Evolutionary conservation across 2,888 invertebrate species (phyloP).

Genomic region (Embidobia sp.): DNA sequence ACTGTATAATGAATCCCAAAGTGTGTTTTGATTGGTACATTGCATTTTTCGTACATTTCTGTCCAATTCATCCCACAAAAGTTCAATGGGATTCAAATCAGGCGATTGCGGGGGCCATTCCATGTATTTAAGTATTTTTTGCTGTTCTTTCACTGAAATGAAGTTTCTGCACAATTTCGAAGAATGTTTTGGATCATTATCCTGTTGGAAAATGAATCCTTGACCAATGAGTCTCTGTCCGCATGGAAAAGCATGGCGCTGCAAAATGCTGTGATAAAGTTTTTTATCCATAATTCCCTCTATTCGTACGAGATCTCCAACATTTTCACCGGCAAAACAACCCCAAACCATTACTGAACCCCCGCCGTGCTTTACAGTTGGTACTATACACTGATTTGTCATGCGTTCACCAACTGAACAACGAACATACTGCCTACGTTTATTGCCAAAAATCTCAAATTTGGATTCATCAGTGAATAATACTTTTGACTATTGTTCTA

Average conservation of each 20-base stretch:
- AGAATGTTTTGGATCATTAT: constrained; percentile 66
- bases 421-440: constrained; percentile 43
- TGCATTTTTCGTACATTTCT: constrained; percentile 21
- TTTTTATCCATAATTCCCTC: constrained; percentile 65
- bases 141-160: constrained; percentile 26
- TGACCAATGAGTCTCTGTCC: constrained; percentile 50
- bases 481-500: constrained; percentile 59
- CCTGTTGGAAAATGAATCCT: constrained; percentile 64
- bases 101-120: constrained; percentile 51
- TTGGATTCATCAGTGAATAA: constrained; percentile 62
- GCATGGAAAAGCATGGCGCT: constrained; percentile 44
- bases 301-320: constrained; percentile 62
- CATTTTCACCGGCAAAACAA: constrained; percentile 49
- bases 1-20: constrained; percentile 71
- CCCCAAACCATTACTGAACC: constrained; percentile 64
- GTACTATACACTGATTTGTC: constrained; percentile 40
- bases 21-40: constrained; percentile 7
- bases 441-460: constrained; percentile 51
- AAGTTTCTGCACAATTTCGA: constrained; percentile 59
- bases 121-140: constrained; percentile 36
- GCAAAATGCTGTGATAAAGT: constrained; percentile 58
- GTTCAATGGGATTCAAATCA: constrained; percentile 55
- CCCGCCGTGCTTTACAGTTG: constrained; percentile 65
- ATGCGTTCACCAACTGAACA: constrained; percentile 34
- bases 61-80: constrained; percentile 60